Conservation (phyloP, 2,797 vertebrate genomes). For the Helarctos malayanus region DNA sequence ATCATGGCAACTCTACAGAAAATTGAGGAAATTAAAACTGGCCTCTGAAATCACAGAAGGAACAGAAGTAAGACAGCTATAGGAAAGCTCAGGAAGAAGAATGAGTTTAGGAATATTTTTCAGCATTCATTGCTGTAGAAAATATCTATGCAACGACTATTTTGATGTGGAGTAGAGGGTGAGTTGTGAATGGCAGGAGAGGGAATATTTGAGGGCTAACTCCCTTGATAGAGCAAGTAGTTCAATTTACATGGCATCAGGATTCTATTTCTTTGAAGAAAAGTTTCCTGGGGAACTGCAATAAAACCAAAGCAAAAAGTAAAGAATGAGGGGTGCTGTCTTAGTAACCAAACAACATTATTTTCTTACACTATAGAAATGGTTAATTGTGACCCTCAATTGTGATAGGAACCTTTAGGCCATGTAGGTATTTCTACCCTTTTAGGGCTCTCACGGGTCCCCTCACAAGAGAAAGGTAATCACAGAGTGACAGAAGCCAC, state of each 20-base stretch:
- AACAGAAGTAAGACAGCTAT: neutral
- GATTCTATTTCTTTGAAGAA: neutral
- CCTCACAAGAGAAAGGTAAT: neutral
- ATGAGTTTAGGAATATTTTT: neutral
- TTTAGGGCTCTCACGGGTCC: neutral
- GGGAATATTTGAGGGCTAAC: neutral
- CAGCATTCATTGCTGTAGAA: neutral
- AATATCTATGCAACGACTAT: neutral
- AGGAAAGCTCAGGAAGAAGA: neutral
- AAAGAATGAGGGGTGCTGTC: neutral
- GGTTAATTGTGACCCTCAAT: neutral
- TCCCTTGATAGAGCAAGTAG: neutral
- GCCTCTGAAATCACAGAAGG: neutral
- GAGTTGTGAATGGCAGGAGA: neutral
- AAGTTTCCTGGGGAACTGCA: neutral
- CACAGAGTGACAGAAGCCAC: neutral
- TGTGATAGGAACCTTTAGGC: neutral
- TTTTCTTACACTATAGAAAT: neutral
- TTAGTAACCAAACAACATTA: neutral
- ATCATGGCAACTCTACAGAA: neutral
- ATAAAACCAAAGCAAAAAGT: neutral
- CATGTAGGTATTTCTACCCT: neutral
- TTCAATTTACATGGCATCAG: neutral
- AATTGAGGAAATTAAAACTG: neutral
- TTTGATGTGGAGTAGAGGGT: neutral